Percentiles rank a stretch among this genome's conserved stretches.
Evolutionary conservation across 2,888 invertebrate species (phyloP).

Genomic region (Drosophila mayaguana): DNA sequence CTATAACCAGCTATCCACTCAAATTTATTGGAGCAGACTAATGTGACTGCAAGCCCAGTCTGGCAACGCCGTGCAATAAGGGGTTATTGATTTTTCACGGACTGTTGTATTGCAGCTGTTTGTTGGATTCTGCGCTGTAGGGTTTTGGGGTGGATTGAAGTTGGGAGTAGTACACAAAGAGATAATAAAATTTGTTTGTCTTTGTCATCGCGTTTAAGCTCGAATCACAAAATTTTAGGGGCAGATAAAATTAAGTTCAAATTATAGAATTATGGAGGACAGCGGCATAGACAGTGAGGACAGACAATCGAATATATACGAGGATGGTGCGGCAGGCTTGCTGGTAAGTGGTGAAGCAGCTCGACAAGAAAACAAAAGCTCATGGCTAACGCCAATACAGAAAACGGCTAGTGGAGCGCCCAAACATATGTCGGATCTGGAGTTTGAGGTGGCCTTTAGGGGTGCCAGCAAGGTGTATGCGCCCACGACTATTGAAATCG

Average conservation of each 20-base stretch:
- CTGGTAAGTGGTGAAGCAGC: constrained; percentile 58
- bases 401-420: constrained; percentile 70
- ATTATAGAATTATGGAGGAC: constrained; percentile 78
- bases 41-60: constrained; percentile 20
- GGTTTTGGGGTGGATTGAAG: constrained; percentile 65
- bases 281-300: constrained; percentile 85
- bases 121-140: constrained; percentile 62
- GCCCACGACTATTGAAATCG: constrained; percentile 70
- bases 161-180: constrained; percentile 54
- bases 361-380: constrained; percentile 34
- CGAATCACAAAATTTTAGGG: constrained; percentile 18
- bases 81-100: constrained; percentile 71
- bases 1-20: background rate
- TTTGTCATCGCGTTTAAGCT: constrained; percentile 58
- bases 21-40: background rate
- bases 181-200: constrained; percentile 66
- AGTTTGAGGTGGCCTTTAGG: constrained; percentile 83
- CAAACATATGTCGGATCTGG: constrained; percentile 79
- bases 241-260: constrained; percentile 10
- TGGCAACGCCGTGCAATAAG: constrained; percentile 63
- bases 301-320: constrained; percentile 75
- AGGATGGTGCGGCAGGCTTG: constrained; percentile 70
- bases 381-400: constrained; percentile 51
- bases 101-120: constrained; percentile 60
- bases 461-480: constrained; percentile 70